These are phyloP conservation scores for Falcunculus frontatus DNA, from an alignment of 2,113 vertebrate genomes.

Conservation along the genomic window DNA sequence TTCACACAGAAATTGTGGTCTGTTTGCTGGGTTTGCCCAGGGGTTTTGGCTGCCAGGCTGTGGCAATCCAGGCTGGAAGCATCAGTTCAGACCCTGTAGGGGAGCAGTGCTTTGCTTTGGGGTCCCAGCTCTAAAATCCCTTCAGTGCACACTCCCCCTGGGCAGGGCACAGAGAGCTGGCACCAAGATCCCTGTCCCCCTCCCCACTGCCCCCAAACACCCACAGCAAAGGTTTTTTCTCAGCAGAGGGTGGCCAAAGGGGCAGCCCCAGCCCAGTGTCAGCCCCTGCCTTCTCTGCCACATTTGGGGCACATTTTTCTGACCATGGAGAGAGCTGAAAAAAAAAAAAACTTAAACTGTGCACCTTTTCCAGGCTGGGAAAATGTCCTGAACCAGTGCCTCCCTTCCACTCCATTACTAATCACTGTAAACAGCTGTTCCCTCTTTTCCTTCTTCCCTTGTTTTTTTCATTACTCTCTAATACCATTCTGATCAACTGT, in stretches of 20 bases:
- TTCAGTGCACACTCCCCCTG: accelerated
- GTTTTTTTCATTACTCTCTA: neutral
- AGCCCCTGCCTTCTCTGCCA: neutral
- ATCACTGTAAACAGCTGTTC: constrained; percentile 3
- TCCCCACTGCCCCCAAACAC: neutral
- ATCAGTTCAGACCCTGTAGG: neutral
- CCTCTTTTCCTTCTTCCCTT: neutral
- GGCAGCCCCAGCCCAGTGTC: neutral
- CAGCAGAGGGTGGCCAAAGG: neutral
- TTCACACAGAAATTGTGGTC: neutral
- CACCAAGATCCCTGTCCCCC: neutral
- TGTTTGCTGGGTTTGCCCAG: neutral
- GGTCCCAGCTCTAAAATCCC: neutral
- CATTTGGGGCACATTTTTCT: neutral
- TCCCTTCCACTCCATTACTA: neutral
- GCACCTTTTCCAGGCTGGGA: neutral
- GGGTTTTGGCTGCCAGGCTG: neutral
- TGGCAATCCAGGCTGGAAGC: neutral
- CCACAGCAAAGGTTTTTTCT: neutral
- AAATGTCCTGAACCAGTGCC: neutral
- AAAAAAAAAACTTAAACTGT: neutral
- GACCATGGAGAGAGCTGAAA: neutral
- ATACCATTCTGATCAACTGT: neutral
- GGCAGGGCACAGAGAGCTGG: neutral
- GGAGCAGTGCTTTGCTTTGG: neutral